Conservation (phyloP, 2,888 invertebrate species). For the Marasmarcha lunaedactyla region DNA sequence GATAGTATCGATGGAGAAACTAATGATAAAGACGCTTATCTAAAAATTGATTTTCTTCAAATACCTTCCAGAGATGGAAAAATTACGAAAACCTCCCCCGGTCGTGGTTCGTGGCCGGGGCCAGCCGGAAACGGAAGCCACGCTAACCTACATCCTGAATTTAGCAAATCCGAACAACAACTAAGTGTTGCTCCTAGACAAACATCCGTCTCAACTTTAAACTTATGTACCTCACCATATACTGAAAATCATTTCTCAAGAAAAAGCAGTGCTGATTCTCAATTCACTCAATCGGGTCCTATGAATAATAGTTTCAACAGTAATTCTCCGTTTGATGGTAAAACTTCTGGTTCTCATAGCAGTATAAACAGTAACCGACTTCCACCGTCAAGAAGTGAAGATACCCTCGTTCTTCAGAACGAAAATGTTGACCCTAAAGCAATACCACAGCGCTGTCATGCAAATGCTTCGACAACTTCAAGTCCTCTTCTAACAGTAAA, state of each 20-base stretch:
- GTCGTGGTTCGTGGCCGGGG: constrained; percentile 89
- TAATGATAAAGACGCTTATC: constrained; percentile 55
- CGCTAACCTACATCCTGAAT: constrained; percentile 73
- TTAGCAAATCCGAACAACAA: constrained; percentile 88
- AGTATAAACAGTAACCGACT: constrained; percentile 63
- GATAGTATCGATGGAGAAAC: constrained; percentile 43
- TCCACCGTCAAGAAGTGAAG: constrained; percentile 85
- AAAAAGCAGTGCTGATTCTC: constrained; percentile 72
- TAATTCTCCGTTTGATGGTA: constrained; percentile 55
- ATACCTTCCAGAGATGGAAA: constrained; percentile 80
- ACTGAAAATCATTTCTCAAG: constrained; percentile 55
- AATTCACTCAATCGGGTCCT: constrained; percentile 66
- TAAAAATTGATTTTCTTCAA: constrained; percentile 69
- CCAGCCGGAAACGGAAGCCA: constrained; percentile 73
- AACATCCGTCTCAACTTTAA: constrained; percentile 57
- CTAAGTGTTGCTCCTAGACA: constrained; percentile 67
- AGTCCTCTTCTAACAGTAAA: constrained; percentile 76
- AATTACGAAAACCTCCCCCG: constrained; percentile 80
- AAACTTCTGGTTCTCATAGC: constrained; percentile 46
- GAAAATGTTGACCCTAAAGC: constrained; percentile 55
- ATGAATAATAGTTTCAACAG: constrained; percentile 48
- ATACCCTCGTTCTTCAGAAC: constrained; percentile 72
- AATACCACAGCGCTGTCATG: constrained; percentile 68
- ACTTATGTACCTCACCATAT: constrained; percentile 67
- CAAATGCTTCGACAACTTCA: constrained; percentile 75